Base-by-base conservation (phyloP, 1,140 invertebrate species). In the Drosophila kepulauana region DNA sequence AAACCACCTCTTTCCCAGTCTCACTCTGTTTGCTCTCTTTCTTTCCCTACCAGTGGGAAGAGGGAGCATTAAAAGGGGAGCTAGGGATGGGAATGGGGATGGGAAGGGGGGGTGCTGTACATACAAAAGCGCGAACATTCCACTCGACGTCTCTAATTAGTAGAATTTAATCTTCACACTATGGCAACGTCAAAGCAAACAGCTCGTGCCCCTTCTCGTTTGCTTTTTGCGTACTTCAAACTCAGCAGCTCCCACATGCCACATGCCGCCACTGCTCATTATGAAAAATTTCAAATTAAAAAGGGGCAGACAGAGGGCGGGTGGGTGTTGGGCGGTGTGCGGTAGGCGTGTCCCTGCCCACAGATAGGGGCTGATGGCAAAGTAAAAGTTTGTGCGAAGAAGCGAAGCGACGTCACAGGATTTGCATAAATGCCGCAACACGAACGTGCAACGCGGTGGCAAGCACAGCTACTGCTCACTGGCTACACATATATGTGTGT, bases 261-360 rank as follows among this genome's bases (percentile, higher is more conserved):
- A 43, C 35, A 38, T 33, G 16, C 48, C 62, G 65, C 46, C 62
- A 65, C 38, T 84, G 86, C 81, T 89, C 85, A 89, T 89, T 89
- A 89, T 89, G 85, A 89, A 89, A 89, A 89, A 89, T 89, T 89
- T 84, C 85, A 89, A 89, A 89, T 89, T 89, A 89, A 89, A 89
- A 89, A 88, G 80, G 78, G 78, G 82, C 74, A 3, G 35, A 11
- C 15, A 35, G 63, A 5, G 54, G 45, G 57, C 4, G 16, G 51
- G 16, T 16, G 16, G 16, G 16, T 16, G 16, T 16, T 1, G 13
- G 30, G 48, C 20, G 10, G 7, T 8, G 41, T 10, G 41, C 11
- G 1, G 61, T 25, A 15, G 33, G 10, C 30, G 4, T 6, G 45
- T 15, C n/a, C 13, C n/a, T 15, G 5, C 13, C 45, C 45, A 15